A percentile compares a stretch with the other conserved stretches of the same genome.
Evolutionary conservation across 2,888 invertebrate genomes (phyloP).

Genomic region (Erebia aethiops): DNA sequence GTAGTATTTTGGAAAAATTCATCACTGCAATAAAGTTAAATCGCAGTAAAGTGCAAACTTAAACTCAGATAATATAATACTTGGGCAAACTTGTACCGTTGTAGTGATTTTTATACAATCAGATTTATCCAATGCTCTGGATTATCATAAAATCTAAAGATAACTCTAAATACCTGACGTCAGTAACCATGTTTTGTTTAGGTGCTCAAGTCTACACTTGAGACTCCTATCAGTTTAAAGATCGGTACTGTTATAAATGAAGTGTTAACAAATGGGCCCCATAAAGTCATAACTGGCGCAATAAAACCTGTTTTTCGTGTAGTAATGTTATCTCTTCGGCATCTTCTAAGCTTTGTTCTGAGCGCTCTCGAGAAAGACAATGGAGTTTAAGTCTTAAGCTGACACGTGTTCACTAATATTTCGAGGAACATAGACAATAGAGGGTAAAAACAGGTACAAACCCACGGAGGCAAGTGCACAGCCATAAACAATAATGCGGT

Average conservation of each 20-base stretch:
- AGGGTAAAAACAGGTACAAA: conserved; percentile 59
- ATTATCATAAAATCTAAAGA: neutral
- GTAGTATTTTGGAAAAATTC: neutral
- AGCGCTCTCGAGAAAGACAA: conserved; percentile 53
- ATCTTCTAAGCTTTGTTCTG: conserved; percentile 50
- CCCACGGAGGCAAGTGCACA: conserved; percentile 58
- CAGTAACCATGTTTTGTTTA: neutral
- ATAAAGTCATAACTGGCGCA: conserved; percentile 41
- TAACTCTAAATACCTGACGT: neutral
- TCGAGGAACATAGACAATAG: conserved; percentile 60
- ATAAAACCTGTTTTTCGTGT: conserved; percentile 40
- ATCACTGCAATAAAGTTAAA: too few relatives aligned
- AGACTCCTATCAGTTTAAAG: conserved; percentile 22
- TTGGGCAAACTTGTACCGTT: too few relatives aligned
- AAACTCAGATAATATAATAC: too few relatives aligned
- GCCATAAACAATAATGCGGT: conserved; percentile 51
- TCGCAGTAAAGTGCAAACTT: too few relatives aligned
- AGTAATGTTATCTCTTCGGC: conserved; percentile 44
- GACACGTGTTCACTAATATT: conserved; percentile 67
- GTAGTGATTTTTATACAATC: neutral
- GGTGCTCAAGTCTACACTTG: neutral
- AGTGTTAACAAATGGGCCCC: conserved; percentile 33
- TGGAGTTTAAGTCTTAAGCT: conserved; percentile 41
- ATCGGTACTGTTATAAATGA: conserved; percentile 38
- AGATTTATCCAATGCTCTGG: neutral